Percentiles rank a stretch among this genome's conserved stretches.
phyloP scores from a whole-genome alignment of 2,888 invertebrate species.

The Amitus sp. region DNA sequence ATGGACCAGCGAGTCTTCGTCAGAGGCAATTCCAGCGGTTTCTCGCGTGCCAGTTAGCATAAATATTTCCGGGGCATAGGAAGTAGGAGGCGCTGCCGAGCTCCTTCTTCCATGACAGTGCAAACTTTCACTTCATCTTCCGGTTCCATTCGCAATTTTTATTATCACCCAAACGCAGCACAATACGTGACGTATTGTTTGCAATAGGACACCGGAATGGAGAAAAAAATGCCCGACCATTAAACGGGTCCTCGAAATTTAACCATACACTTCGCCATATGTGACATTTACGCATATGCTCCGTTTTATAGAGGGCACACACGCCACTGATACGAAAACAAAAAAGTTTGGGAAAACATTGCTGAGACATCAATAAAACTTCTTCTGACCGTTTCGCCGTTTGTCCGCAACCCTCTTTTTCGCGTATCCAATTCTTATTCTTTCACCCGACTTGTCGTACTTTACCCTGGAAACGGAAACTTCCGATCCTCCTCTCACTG shows the following conservation, averaged over 20 bases:
- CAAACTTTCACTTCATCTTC: conserved; percentile 1
- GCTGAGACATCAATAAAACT: conserved; percentile 4
- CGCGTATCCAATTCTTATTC: conserved; percentile 7
- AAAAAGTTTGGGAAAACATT: neutral
- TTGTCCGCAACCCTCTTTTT: neutral
- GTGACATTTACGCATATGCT: conserved; percentile 3
- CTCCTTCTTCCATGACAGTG: neutral
- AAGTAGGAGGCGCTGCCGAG: conserved; percentile 26
- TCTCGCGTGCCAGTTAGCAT: conserved; percentile 39
- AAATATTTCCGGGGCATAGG: conserved; percentile 31
- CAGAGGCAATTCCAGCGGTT: conserved; percentile 44
- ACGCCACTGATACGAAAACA: neutral
- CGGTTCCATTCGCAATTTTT: neutral
- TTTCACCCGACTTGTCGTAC: conserved; percentile 7
- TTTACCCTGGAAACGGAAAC: conserved; percentile 21
- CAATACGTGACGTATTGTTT: too few relatives aligned
- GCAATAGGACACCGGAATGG: too few relatives aligned
- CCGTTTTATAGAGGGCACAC: neutral
- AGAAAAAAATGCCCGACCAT: too few relatives aligned
- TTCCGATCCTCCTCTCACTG: conserved; percentile 18
- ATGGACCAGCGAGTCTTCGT: conserved; percentile 24
- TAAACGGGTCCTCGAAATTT: too few relatives aligned
- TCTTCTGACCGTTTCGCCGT: too few relatives aligned
- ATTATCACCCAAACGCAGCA: neutral
- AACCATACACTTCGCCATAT: neutral